phyloP scores from a whole-genome alignment of 2,113 vertebrate genomes.

The Seriola rivoliana region DNA sequence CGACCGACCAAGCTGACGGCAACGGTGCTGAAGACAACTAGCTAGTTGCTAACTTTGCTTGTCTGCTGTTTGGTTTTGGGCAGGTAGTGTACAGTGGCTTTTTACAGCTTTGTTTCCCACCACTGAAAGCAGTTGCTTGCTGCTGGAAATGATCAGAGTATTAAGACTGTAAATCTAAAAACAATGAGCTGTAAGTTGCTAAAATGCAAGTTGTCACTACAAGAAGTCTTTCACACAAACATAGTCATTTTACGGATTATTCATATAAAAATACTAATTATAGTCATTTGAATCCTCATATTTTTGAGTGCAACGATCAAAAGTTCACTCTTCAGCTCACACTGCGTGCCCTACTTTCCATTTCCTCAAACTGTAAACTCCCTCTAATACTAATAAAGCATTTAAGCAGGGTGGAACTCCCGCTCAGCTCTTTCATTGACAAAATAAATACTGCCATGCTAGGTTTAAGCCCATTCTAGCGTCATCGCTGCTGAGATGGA shows the following conservation, averaged over 20 bases:
- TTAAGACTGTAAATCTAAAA: neutral
- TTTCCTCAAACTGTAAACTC: neutral
- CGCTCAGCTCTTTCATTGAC: neutral
- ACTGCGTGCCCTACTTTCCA: neutral
- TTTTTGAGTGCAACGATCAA: neutral
- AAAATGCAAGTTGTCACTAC: neutral
- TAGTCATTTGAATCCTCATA: neutral
- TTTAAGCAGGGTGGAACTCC: neutral
- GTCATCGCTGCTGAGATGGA: slow-evolving; percentile 10
- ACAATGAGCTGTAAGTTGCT: neutral
- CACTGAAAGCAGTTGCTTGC: neutral
- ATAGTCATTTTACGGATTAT: neutral
- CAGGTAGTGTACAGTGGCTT: too few relatives aligned
- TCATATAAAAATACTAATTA: neutral
- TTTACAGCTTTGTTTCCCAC: too few relatives aligned
- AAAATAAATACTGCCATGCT: neutral
- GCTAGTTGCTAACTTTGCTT: too few relatives aligned
- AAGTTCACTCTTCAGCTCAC: neutral
- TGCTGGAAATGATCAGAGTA: too few relatives aligned
- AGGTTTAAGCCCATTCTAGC: neutral
- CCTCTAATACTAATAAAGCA: neutral
- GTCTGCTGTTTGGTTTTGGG: too few relatives aligned
- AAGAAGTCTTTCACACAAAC: too few relatives aligned
- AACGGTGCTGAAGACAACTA: too few relatives aligned
- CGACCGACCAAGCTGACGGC: too few relatives aligned